Percentiles rank a stretch among this genome's conserved stretches.
phyloP scores from a whole-genome alignment of 92 coral and sea anemone species.

The Porites cylindrica region DNA sequence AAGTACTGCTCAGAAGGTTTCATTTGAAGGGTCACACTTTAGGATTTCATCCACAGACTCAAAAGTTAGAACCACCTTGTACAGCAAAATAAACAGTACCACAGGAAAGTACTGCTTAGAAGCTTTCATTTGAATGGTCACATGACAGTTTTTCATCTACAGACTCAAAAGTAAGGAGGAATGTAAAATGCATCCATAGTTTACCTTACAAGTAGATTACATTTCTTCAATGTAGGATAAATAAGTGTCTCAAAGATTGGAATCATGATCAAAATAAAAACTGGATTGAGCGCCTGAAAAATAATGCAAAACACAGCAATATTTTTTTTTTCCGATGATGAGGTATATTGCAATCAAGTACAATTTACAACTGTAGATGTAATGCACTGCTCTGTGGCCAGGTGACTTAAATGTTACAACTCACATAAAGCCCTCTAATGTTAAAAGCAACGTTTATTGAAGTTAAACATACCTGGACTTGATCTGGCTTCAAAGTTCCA shows the following conservation, averaged over 20 bases:
- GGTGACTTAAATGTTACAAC: not conserved
- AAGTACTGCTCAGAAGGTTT: no score
- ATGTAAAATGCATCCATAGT: not conserved
- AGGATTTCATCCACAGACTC: no score
- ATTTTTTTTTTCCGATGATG: not conserved
- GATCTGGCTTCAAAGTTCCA: conserved; percentile 95
- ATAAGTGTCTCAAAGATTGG: conserved; percentile 90
- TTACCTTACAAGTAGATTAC: conserved; percentile 93
- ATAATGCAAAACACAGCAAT: not conserved
- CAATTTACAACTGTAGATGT: no score
- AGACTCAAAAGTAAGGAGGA: no score
- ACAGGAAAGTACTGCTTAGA: no score
- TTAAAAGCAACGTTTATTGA: not conserved
- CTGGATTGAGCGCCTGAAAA: conserved; percentile 93
- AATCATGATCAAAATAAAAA: conserved; percentile 91
- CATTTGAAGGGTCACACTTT: no score
- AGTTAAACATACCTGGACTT: conserved; percentile 83
- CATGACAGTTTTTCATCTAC: no score
- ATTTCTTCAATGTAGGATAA: conserved; percentile 91
- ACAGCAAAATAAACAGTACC: no score
- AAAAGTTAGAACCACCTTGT: no score
- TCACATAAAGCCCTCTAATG: not conserved
- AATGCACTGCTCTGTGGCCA: no score
- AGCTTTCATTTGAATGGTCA: no score
- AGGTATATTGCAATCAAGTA: no score